These are phyloP conservation scores for Osmoderma eremita DNA, from an alignment of 2,888 invertebrate genomes.

Conservation along the genomic window DNA sequence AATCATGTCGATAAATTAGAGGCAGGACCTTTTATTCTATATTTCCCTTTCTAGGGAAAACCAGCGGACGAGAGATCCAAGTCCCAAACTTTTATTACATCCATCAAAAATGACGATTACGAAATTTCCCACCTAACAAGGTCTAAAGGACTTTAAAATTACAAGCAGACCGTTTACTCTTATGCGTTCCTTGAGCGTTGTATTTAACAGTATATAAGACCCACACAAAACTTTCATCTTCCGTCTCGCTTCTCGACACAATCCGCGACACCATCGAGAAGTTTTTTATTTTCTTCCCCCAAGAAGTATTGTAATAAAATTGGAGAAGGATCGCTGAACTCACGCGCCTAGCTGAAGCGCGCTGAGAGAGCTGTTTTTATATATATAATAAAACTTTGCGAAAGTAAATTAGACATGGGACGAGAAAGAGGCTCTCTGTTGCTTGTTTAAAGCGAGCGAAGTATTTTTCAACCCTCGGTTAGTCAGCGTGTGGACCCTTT, in stretches of 20 bases:
- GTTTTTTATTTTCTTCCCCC: constrained; percentile 10
- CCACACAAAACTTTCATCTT: not conserved
- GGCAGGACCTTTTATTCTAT: not conserved
- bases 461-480: constrained; percentile 42
- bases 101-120: constrained; percentile 27
- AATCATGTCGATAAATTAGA: too few species aligned
- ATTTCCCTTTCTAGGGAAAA: not conserved
- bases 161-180: constrained; percentile 23
- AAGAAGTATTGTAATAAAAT: constrained; percentile 30
- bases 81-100: constrained; percentile 18
- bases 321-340: constrained; percentile 14
- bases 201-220: constrained; percentile 9
- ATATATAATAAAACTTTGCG: constrained; percentile 56
- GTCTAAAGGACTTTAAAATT: constrained; percentile 26
- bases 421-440: constrained; percentile 49
- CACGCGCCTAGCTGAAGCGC: constrained; percentile 37
- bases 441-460: constrained; percentile 53
- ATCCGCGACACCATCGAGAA: constrained; percentile 21
- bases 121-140: constrained; percentile 21
- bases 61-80: not conserved
- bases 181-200: constrained; percentile 10
- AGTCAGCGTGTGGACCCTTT: constrained; percentile 38
- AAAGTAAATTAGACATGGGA: constrained; percentile 56
- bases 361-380: constrained; percentile 50
- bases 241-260: not conserved